Evolutionary conservation across 2,113 vertebrate genomes (phyloP), one percentile per base, ranked within the genome.

Genomic region (Upupa epops): DNA sequence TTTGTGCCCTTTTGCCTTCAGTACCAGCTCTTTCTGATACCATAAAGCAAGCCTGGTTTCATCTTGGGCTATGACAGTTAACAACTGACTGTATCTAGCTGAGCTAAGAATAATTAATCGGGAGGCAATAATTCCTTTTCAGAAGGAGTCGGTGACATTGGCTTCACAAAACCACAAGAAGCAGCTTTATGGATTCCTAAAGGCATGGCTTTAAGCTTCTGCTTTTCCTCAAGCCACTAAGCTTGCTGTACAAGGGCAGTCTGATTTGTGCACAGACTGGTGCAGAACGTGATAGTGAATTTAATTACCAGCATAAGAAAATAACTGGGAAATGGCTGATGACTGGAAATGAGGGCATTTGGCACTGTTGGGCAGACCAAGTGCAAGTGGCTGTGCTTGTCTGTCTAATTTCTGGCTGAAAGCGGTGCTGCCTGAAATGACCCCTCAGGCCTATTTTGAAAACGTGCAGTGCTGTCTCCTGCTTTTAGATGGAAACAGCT

Each of bases 41-140:
- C 82, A 32, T 25, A 73, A 74, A 89, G 78, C 45, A 46, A 79
- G 68, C 48, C 46, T 69, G 2, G 4, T 92, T 89, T 95, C 81
- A 85, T 89, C 74, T 75, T 73, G 40, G 28, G 46, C 86, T 79
- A 60, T 63, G 83, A 89, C 77, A 58, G 28, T 94, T 90, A 90
- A 86, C 76, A 77, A 64, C 84, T 84, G 65, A 10, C 2, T 92
- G 14, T n/a, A 66, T 81, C 60, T 78, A 7, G 26, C 80, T 68
- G 37, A 88, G 92, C 65, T 52, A 52, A 55, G 65, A 89, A 79
- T 91, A 87, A 85, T 75, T 58, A 74, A 82, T 40, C 31, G 4
- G 49, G 72, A 55, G 2, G 8, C 55, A 32, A 70, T 68, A 70
- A 86, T 78, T n/a, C 77, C 60, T 5, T 75, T 93, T 89, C 82